These are phyloP conservation scores for Heliconius sara DNA, from an alignment of 2,888 invertebrate genomes.

Conservation along the genomic window DNA sequence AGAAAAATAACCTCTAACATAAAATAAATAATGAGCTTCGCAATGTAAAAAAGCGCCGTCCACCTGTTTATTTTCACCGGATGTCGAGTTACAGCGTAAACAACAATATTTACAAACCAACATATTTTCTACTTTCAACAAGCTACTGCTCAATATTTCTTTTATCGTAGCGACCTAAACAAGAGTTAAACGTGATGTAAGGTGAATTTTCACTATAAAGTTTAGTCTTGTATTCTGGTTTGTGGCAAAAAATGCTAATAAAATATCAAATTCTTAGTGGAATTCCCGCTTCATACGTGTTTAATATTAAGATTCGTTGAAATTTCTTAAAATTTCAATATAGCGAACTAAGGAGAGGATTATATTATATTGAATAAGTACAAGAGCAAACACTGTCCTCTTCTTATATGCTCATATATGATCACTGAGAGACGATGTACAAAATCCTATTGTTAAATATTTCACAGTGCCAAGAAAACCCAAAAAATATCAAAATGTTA, in stretches of 20 bases:
- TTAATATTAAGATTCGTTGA: not conserved
- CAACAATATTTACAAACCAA: conserved; percentile 28
- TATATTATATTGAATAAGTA: conserved; percentile 4
- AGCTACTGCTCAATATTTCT: conserved; percentile 24
- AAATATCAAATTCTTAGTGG: not conserved
- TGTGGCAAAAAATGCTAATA: not conserved
- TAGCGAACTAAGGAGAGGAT: not conserved
- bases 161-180: conserved; percentile 28
- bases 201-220: conserved; percentile 18
- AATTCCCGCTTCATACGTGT: conserved; percentile 1
- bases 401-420: not conserved
- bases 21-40: conserved; percentile 21
- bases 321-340: not conserved
- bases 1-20: conserved; percentile 1
- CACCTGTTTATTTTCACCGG: conserved; percentile 26
- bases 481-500: too few species aligned
- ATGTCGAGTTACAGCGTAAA: conserved; percentile 25
- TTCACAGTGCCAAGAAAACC: too few species aligned
- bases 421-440: not conserved
- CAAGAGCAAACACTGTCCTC: not conserved
- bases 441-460: too few species aligned
- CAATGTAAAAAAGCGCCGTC: conserved; percentile 4
- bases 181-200: conserved; percentile 29
- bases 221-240: conserved; percentile 8
- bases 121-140: conserved; percentile 25